These are phyloP conservation scores for Ormyrus nitidulus DNA, from an alignment of 2,888 invertebrate species.

Conservation along the genomic window DNA sequence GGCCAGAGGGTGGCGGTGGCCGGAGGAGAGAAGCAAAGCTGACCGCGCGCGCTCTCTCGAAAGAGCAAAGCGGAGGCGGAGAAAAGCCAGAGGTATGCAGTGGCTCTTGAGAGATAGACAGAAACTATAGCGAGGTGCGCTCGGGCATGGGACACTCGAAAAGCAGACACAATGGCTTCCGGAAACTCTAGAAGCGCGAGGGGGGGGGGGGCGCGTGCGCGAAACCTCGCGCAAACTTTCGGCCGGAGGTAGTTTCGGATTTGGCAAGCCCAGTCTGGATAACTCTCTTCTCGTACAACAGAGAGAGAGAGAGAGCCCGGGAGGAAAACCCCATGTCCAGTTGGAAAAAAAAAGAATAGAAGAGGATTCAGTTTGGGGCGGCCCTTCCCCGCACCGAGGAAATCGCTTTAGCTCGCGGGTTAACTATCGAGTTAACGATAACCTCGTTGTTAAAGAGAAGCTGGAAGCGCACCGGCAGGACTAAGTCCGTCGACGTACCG, in stretches of 20 bases:
- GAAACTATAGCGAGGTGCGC: background rate
- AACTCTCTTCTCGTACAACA: background rate
- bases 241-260: constrained; percentile 25
- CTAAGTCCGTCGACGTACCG: background rate
- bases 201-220: constrained; percentile 38
- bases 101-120: constrained; percentile 8
- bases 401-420: constrained; percentile 61
- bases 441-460: constrained; percentile 60
- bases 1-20: too few species aligned
- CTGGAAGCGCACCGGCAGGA: background rate
- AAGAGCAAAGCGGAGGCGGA: constrained; percentile 6
- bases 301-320: background rate
- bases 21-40: too few species aligned
- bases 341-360: background rate
- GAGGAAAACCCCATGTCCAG: constrained; percentile 42
- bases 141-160: constrained; percentile 7
- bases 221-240: constrained; percentile 37
- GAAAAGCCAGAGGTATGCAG: constrained; percentile 10
- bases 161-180: constrained; percentile 55
- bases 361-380: constrained; percentile 55
- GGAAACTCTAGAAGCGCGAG: constrained; percentile 43
- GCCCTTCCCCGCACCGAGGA: constrained; percentile 25
- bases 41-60: too few species aligned
- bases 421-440: constrained; percentile 66
- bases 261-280: constrained; percentile 7